These are phyloP conservation scores for Streptopelia turtur DNA, from an alignment of 2,797 vertebrate genomes.

Conservation along the genomic window DNA sequence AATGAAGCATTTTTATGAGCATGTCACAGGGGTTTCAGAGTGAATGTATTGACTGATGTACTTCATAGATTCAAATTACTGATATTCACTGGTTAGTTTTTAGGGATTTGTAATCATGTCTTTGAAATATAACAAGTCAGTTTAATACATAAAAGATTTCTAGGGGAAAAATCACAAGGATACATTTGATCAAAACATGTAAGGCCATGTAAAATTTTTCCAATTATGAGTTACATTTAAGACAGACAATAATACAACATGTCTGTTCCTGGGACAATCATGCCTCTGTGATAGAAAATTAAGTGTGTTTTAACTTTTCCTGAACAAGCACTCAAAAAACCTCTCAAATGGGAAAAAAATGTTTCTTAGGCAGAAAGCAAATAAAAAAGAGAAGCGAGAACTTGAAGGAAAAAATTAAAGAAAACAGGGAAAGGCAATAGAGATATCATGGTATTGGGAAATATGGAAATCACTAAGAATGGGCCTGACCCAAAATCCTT, in stretches of 20 bases:
- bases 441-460: not conserved
- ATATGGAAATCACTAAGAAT: not conserved
- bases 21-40: constrained; percentile 61
- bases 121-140: constrained; percentile 45
- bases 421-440: not conserved
- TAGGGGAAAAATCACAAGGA: not conserved
- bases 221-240: not conserved
- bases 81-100: constrained; percentile 67
- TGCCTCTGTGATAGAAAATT: not conserved
- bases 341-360: not conserved
- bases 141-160: constrained; percentile 7
- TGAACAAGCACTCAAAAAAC: not conserved
- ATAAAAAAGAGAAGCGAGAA: not conserved
- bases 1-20: constrained; percentile 60
- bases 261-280: not conserved
- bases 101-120: constrained; percentile 69
- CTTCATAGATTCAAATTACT: constrained; percentile 78
- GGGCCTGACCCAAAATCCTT: not conserved
- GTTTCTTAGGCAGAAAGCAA: not conserved
- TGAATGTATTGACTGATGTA: constrained; percentile 76
- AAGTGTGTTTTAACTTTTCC: not conserved
- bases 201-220: not conserved
- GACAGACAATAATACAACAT: not conserved
- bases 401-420: not conserved
- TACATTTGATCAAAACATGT: not conserved